A percentile compares a stretch with the other conserved stretches of the same genome.
These are phyloP conservation scores for Stichodactyla mertensii DNA, from an alignment of 64 coral and sea anemone species.

Conservation along the genomic window DNA sequence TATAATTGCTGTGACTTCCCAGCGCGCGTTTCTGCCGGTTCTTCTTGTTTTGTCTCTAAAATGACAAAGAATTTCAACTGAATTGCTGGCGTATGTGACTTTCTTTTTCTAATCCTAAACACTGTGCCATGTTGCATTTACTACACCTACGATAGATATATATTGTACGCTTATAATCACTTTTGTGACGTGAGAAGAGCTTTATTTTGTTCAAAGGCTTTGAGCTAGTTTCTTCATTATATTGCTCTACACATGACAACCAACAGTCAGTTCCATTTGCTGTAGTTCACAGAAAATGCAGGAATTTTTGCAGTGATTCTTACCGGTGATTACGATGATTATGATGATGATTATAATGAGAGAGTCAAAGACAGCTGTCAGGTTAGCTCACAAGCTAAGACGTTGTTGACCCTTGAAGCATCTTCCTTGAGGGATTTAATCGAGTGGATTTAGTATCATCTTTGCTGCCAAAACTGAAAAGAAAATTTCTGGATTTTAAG, in stretches of 20 bases:
- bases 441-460: background rate
- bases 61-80: background rate
- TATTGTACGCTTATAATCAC: too few relatives aligned
- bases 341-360: background rate
- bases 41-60: background rate
- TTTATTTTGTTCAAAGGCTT: too few relatives aligned
- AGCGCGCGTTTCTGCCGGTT: background rate
- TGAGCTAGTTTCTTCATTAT: too few relatives aligned
- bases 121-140: too few relatives aligned
- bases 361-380: background rate
- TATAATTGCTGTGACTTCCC: conserved; percentile 5
- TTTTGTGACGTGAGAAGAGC: too few relatives aligned
- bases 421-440: background rate
- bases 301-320: background rate
- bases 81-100: background rate
- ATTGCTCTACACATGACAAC: too few relatives aligned
- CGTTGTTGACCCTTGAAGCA: background rate
- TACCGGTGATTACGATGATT: background rate
- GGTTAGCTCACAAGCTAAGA: background rate
- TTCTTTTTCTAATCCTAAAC: background rate
- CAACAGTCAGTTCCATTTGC: too few relatives aligned
- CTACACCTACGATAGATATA: too few relatives aligned
- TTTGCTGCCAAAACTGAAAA: background rate
- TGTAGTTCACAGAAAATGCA: too few relatives aligned
- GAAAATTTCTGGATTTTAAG: background rate